These are phyloP conservation scores for Sebastolobus alascanus DNA, from an alignment of 2,797 vertebrate species.

Conservation along the genomic window DNA sequence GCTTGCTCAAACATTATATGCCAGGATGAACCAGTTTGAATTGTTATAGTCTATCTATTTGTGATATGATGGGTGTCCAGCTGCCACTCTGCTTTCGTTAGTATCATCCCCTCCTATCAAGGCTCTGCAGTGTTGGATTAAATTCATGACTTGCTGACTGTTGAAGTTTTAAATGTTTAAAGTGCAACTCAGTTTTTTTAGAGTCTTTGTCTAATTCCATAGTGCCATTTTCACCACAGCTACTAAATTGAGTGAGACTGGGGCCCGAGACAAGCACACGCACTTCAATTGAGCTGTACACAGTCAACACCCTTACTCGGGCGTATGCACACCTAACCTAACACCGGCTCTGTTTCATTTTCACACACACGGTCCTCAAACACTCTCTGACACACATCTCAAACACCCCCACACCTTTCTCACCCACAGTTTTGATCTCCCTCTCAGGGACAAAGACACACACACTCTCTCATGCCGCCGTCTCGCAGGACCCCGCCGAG, in stretches of 20 bases:
- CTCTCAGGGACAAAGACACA: slow-evolving; percentile 54
- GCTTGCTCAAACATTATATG: not conserved
- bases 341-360: slow-evolving; percentile 53
- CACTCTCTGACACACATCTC: slow-evolving; percentile 43
- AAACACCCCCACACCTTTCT: slow-evolving; percentile 20
- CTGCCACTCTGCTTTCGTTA: not conserved
- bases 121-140: not conserved
- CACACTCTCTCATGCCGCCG: slow-evolving; percentile 13
- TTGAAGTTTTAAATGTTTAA: not conserved
- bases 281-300: slow-evolving; percentile 13
- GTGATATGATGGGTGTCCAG: not conserved
- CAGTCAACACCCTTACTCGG: slow-evolving; percentile 20
- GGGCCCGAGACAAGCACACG: not conserved
- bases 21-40: not conserved
- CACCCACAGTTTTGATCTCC: slow-evolving; percentile 53
- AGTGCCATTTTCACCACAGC: slow-evolving; percentile 17
- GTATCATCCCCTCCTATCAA: not conserved
- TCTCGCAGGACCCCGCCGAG: slow-evolving; percentile 61
- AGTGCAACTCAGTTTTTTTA: not conserved
- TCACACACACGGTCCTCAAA: slow-evolving; percentile 41
- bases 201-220: not conserved
- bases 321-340: slow-evolving; percentile 16
- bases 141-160: not conserved
- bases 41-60: not conserved
- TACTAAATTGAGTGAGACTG: slow-evolving; percentile 16